Percentiles rank a stretch among this genome's conserved stretches.
phyloP scores from a whole-genome alignment of 2,888 invertebrate genomes.

The Laspeyria flexula region DNA sequence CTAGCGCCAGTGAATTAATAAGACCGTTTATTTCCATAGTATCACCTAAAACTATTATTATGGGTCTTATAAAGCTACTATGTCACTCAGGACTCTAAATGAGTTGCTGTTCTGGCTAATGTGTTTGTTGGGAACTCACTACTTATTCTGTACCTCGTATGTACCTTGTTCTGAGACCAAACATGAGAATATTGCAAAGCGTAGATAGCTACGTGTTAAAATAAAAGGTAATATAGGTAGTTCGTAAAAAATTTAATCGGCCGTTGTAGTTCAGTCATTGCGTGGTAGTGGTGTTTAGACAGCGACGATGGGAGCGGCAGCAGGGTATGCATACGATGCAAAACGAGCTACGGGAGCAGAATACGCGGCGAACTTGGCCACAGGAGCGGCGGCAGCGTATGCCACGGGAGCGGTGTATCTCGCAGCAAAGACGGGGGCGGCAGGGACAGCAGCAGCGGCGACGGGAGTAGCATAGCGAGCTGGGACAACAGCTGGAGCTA shows the following conservation, averaged over 20 bases:
- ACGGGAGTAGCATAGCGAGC: conserved; percentile 60
- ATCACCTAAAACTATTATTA: too few species aligned
- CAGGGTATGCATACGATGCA: conserved; percentile 55
- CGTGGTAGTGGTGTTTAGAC: conserved; percentile 49
- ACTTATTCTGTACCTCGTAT: too few species aligned
- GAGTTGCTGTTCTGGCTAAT: too few species aligned
- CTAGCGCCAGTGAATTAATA: too few species aligned
- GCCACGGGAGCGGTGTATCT: conserved; percentile 53
- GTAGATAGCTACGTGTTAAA: background rate
- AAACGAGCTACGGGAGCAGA: conserved; percentile 56
- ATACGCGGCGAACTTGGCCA: conserved; percentile 48
- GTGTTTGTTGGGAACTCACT: too few species aligned
- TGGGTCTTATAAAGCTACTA: too few species aligned
- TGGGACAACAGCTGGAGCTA: conserved; percentile 67
- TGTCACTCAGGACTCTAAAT: too few species aligned
- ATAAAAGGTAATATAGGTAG: background rate
- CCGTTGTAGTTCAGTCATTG: conserved; percentile 61
- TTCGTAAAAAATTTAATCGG: conserved; percentile 59
- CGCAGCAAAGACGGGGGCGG: conserved; percentile 57
- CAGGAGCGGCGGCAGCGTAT: conserved; percentile 39
- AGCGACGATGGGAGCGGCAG: conserved; percentile 63
- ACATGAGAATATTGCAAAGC: too few species aligned
- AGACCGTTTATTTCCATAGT: too few species aligned
- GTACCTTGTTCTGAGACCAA: too few species aligned
- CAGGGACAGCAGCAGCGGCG: conserved; percentile 57